Evolutionary conservation across 2,888 invertebrate species (phyloP).

Genomic region (Ormyrus labotus): DNA sequence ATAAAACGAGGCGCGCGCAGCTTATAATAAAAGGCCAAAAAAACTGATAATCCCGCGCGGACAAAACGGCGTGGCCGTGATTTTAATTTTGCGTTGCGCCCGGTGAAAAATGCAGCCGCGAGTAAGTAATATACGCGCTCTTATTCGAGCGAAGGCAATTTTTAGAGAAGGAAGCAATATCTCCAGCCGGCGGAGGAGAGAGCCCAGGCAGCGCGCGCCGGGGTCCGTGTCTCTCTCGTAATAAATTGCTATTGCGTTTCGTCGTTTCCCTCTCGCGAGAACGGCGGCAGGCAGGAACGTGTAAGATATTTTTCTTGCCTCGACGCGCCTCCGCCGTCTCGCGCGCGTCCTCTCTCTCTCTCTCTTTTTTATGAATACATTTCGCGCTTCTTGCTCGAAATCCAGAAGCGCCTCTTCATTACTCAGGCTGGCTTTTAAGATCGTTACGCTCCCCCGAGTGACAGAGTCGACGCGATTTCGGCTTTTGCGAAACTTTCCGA

Average conservation of each 20-base stretch:
- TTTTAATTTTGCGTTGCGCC: slow-evolving; percentile 29
- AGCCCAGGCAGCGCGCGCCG: neutral
- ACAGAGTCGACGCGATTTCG: no score
- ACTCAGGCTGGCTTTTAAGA: slow-evolving; percentile 51
- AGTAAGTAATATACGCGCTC: slow-evolving; percentile 38
- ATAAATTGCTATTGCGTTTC: slow-evolving; percentile 55
- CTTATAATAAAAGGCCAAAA: no score
- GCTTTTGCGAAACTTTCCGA: no score
- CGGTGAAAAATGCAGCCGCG: slow-evolving; percentile 23
- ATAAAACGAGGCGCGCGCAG: neutral
- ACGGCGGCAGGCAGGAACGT: neutral
- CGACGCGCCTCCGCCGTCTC: neutral
- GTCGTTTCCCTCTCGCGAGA: slow-evolving; percentile 29
- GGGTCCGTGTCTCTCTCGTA: slow-evolving; percentile 31
- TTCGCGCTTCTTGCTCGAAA: slow-evolving; percentile 50
- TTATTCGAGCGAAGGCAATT: slow-evolving; percentile 23
- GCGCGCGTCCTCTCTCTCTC: neutral
- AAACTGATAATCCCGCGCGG: no score
- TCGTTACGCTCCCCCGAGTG: neutral
- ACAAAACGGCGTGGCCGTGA: neutral
- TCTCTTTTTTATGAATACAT: slow-evolving; percentile 50
- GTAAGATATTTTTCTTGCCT: slow-evolving; percentile 47
- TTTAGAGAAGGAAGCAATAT: slow-evolving; percentile 31
- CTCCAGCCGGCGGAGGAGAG: slow-evolving; percentile 6
- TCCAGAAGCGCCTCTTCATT: slow-evolving; percentile 57